These are phyloP conservation scores for Philereme vetulata DNA, from an alignment of 2,888 invertebrate genomes.

Conservation along the genomic window DNA sequence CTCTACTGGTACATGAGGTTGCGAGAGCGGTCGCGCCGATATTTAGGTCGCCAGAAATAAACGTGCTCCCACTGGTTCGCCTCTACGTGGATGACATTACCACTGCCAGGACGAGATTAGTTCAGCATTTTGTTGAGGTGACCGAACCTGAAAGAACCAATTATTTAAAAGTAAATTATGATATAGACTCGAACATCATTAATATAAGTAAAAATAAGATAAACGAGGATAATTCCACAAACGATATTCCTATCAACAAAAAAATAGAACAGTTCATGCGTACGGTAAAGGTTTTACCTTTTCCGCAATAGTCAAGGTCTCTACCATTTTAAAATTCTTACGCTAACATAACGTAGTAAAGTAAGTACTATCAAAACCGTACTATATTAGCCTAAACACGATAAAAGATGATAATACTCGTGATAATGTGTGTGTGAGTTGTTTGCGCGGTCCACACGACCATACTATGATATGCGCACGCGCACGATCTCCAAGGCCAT, in stretches of 20 bases:
- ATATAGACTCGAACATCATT: not conserved
- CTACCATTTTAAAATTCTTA: slow-evolving; percentile 32
- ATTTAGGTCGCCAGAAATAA: slow-evolving; percentile 82
- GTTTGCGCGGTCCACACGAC: slow-evolving; percentile 57
- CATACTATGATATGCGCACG: slow-evolving; percentile 56
- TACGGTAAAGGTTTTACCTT: slow-evolving; percentile 19
- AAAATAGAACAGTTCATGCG: slow-evolving; percentile 1
- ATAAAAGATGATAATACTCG: slow-evolving; percentile 64
- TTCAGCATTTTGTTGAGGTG: slow-evolving; percentile 4
- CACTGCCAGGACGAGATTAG: slow-evolving; percentile 13
- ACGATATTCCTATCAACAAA: not conserved
- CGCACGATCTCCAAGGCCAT: slow-evolving; percentile 74
- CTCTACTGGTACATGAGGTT: slow-evolving; percentile 44
- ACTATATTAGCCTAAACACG: slow-evolving; percentile 51
- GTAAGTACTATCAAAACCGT: slow-evolving; percentile 41
- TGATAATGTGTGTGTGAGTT: slow-evolving; percentile 58
- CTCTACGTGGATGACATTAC: slow-evolving; percentile 35
- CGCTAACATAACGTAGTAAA: slow-evolving; percentile 34
- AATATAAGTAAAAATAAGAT: not conserved
- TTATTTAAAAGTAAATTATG: not conserved
- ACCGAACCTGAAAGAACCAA: not conserved
- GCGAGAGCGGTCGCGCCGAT: slow-evolving; percentile 61
- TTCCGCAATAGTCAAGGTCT: slow-evolving; percentile 45
- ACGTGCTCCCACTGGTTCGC: slow-evolving; percentile 58
- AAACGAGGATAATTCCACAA: not conserved